A percentile compares a stretch with the other conserved stretches of the same genome.
phyloP scores from a whole-genome alignment of 64 coral and sea anemone species.

The Porites lutea region DNA sequence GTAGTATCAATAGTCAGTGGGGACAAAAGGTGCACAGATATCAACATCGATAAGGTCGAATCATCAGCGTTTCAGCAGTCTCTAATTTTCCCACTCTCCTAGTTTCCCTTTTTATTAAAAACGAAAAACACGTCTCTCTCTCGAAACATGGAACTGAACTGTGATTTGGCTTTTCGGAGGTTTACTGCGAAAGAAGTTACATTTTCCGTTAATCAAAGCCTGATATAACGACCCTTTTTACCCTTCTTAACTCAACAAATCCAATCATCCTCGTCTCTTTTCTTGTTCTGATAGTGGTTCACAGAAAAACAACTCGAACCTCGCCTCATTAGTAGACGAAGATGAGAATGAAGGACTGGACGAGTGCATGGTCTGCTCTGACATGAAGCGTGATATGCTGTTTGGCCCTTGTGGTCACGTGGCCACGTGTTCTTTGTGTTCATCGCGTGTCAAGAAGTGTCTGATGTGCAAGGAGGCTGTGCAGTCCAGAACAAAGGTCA shows the following conservation, averaged over 20 bases:
- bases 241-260: not conserved
- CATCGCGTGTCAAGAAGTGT: slow-evolving; percentile 97
- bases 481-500: slow-evolving; percentile 95
- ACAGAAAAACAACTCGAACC: slow-evolving; percentile 28
- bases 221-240: not conserved
- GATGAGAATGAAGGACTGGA: slow-evolving; percentile 82
- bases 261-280: not conserved
- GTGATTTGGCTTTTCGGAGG: no score
- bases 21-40: no score
- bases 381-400: slow-evolving; percentile 92
- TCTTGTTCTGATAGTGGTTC: not conserved
- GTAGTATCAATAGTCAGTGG: no score
- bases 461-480: slow-evolving; percentile 97
- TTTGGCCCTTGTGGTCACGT: slow-evolving; percentile 96
- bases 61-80: no score
- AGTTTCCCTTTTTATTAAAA: no score
- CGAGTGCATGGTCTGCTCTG: slow-evolving; percentile 97
- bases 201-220: no score
- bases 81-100: no score
- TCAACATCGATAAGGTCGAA: no score
- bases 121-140: no score
- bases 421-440: slow-evolving; percentile 94
- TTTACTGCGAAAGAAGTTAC: no score
- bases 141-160: no score
- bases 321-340: slow-evolving; percentile 9